phyloP scores from a whole-genome alignment of 2,888 invertebrate genomes.

The Luperina nickerlii region DNA sequence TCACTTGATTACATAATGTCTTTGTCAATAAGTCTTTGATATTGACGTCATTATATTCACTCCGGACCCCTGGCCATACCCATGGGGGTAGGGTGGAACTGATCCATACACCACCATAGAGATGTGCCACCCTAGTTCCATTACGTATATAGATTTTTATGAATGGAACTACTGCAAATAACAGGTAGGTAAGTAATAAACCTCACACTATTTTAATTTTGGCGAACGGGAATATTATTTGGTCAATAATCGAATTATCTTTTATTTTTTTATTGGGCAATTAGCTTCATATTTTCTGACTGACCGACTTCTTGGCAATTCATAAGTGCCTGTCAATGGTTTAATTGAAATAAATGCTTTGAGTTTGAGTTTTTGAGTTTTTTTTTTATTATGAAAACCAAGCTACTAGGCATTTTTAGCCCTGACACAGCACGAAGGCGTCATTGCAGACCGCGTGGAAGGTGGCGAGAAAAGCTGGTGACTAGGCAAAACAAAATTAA shows the following conservation, averaged over 20 bases:
- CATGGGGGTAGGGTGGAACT: too few species aligned
- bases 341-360: too few species aligned
- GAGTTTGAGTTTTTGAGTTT: too few species aligned
- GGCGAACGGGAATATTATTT: not conserved
- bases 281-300: too few species aligned
- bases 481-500: not conserved
- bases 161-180: too few species aligned
- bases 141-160: too few species aligned
- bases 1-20: constrained; percentile 40
- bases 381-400: not conserved
- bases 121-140: too few species aligned
- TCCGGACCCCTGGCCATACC: too few species aligned
- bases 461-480: not conserved
- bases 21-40: constrained; percentile 3
- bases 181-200: too few species aligned
- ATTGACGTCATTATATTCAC: constrained; percentile 1
- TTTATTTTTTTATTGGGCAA: not conserved
- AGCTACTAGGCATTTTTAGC: not conserved
- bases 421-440: not conserved
- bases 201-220: not conserved
- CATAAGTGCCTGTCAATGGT: too few species aligned
- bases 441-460: not conserved
- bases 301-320: too few species aligned
- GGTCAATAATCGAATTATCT: not conserved
- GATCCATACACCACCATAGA: too few species aligned